phyloP scores from a whole-genome alignment of 30 jellyfish, hydroid and myxozoan species.

The Cassiopea andromeda region DNA sequence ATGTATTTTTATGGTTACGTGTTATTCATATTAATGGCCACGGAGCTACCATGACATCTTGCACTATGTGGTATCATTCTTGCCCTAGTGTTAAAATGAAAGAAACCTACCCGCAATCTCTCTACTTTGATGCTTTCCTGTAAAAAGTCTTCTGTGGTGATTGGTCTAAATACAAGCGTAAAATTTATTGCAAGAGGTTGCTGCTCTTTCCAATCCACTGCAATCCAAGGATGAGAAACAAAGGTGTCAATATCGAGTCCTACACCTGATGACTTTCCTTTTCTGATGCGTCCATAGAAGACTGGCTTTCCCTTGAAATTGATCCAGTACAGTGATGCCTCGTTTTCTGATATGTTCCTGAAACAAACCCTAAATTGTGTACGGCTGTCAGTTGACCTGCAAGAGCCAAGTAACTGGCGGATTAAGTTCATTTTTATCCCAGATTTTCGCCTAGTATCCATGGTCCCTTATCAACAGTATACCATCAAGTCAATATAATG shows the following conservation, averaged over 20 bases:
- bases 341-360: constrained; percentile 70
- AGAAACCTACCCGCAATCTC: constrained; percentile 30
- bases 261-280: constrained; percentile 32
- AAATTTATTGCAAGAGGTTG: constrained; percentile 47
- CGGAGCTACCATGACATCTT: too few relatives aligned
- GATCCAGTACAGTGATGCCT: constrained; percentile 83
- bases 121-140: constrained; percentile 14
- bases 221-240: constrained; percentile 97
- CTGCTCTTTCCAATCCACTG: constrained; percentile 37
- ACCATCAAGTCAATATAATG: background rate
- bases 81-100: background rate
- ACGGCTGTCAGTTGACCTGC: constrained; percentile 61
- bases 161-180: constrained; percentile 51
- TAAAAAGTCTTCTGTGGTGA: constrained; percentile 13
- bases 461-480: background rate
- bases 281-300: constrained; percentile 64
- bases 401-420: constrained; percentile 27
- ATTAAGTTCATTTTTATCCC: background rate
- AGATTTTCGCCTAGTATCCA: background rate
- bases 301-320: constrained; percentile 74
- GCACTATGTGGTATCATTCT: too few relatives aligned
- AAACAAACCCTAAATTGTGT: constrained; percentile 53
- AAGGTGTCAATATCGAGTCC: constrained; percentile 77
- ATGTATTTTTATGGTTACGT: too few relatives aligned
- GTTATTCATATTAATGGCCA: too few relatives aligned